Percentiles rank a stretch among this genome's conserved stretches.
phyloP scores from a whole-genome alignment of 2,113 vertebrate genomes.

The Numenius arquata region DNA sequence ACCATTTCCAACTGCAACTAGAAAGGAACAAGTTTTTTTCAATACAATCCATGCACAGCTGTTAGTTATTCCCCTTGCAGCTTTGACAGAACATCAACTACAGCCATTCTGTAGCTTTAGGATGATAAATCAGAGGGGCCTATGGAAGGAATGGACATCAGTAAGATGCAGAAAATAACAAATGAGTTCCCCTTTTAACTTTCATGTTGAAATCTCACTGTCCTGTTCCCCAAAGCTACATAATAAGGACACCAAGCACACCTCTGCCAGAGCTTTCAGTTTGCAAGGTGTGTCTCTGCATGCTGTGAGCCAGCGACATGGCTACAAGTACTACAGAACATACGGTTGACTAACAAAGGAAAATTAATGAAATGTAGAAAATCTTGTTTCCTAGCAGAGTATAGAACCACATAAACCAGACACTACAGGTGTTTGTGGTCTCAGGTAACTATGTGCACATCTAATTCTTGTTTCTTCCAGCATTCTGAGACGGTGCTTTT shows the following conservation, averaged over 20 bases:
- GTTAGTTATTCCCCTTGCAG: conserved; percentile 37
- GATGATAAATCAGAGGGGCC: conserved; percentile 46
- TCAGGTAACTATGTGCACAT: background rate
- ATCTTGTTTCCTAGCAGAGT: background rate
- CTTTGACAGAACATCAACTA: conserved; percentile 41
- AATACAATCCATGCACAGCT: background rate
- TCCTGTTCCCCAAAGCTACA: background rate
- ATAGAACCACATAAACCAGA: background rate
- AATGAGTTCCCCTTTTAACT: conserved; percentile 11
- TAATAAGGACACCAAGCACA: background rate
- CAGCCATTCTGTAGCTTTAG: background rate
- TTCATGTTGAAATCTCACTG: conserved; percentile 3
- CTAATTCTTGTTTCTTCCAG: background rate
- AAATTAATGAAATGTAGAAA: background rate
- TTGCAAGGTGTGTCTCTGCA: background rate
- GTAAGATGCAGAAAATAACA: conserved; percentile 23
- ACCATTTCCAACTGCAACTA: background rate
- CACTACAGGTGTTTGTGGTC: background rate
- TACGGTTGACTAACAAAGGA: background rate
- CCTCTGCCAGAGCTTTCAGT: background rate
- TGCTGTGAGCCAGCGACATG: background rate
- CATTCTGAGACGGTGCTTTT: background rate
- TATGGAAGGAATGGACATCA: background rate
- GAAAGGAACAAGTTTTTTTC: background rate
- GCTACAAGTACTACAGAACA: background rate